Conservation (phyloP, 92 coral and sea anemone species). For the Phenganax subtilis region DNA sequence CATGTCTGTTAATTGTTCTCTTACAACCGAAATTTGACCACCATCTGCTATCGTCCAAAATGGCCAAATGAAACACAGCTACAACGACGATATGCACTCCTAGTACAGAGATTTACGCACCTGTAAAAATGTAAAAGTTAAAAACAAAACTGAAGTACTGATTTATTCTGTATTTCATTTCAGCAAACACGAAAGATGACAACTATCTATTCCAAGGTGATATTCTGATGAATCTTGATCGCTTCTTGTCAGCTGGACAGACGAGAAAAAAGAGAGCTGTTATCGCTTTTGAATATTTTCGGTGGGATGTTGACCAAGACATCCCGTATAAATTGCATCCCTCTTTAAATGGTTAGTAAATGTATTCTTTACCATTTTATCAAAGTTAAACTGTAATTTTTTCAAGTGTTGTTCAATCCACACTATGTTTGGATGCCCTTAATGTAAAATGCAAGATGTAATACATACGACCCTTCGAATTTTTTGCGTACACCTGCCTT, state of each 20-base stretch:
- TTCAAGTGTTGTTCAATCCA: no score
- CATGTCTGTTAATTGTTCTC: no score
- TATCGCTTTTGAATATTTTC: constrained; percentile 14
- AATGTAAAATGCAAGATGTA: no score
- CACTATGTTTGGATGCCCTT: no score
- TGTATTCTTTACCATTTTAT: not conserved
- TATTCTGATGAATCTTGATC: not conserved
- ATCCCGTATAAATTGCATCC: constrained; percentile 11
- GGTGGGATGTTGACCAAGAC: constrained; percentile 16
- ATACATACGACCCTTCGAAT: no score
- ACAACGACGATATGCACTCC: no score
- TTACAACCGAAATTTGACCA: no score
- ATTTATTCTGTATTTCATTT: not conserved
- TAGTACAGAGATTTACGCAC: no score
- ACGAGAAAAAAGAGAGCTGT: constrained; percentile 22
- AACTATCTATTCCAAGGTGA: constrained; percentile 20
- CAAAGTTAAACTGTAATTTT: not conserved
- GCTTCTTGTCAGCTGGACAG: not conserved
- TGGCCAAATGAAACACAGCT: no score
- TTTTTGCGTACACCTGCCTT: no score
- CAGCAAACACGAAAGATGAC: constrained; percentile 18
- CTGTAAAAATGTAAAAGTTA: no score
- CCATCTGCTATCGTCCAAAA: no score
- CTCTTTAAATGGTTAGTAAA: constrained; percentile 18
- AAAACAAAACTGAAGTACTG: not conserved